A percentile compares a stretch with the other conserved stretches of the same genome.
These are phyloP conservation scores for Schizothorax lantsangensis DNA, from an alignment of 2,797 vertebrate species.

Conservation along the genomic window DNA sequence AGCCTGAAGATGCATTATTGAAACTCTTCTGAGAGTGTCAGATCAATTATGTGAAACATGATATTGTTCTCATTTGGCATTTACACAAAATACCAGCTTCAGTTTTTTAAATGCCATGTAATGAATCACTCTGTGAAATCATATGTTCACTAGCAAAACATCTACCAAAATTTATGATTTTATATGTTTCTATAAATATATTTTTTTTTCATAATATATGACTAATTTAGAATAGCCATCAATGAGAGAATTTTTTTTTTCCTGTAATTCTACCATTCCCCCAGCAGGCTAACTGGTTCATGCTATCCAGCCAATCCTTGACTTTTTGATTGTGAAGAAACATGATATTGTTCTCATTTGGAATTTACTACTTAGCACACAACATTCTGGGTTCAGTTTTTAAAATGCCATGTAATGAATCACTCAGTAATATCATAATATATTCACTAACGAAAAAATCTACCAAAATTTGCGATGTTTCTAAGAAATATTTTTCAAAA, in stretches of 20 bases:
- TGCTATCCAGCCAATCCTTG: background rate
- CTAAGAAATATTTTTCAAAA: background rate
- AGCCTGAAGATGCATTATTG: conserved; percentile 38
- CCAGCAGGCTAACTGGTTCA: background rate
- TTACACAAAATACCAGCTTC: conserved; percentile 9
- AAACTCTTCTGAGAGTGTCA: conserved; percentile 42
- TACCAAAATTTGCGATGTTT: background rate
- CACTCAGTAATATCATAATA: background rate
- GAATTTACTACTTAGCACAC: conserved; percentile 28
- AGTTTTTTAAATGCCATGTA: background rate
- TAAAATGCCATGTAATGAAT: background rate
- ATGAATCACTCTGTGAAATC: background rate
- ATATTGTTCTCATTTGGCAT: conserved; percentile 41
- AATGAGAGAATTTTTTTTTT: background rate
- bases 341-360: conserved; percentile 25
- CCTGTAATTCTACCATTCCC: background rate
- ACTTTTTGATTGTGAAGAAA: no score
- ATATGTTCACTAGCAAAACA: background rate
- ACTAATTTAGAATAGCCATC: background rate
- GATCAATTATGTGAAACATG: conserved; percentile 43
- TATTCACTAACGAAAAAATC: background rate
- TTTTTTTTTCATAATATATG: background rate
- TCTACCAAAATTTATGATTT: background rate
- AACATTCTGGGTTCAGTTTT: conserved; percentile 1
- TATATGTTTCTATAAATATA: no score